Evolutionary conservation across 2,113 vertebrate genomes (phyloP), one percentile per base, ranked within the genome.

Genomic region (Cichladusa arquata): DNA sequence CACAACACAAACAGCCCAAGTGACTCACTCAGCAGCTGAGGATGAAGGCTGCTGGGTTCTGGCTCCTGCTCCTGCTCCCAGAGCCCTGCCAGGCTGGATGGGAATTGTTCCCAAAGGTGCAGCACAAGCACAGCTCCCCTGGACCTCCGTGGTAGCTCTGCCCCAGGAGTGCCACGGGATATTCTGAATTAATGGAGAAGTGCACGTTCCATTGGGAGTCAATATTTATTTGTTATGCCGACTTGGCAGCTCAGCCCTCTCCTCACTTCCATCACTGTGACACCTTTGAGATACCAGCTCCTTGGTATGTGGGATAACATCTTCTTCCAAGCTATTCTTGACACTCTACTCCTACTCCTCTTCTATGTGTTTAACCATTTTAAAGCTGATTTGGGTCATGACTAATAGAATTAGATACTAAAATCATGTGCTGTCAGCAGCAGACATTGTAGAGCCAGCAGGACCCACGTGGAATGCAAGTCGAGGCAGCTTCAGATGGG

Each of bases 341-440:
- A 95, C 88, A 38, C 90, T 58, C 74, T 18, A 93, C 93, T 96
- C 94, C 95, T 87, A 95, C 96, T 97, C 92, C 82, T 80, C 90
- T 97, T 97, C 94, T 90, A 81, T 92, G 86, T 28, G 7, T 96
- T 97, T 96, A 97, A 97, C 93, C 93, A 96, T 96, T 96, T 96
- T 90, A 61, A 90, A 92, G 92, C 94, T 95, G 90, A 96, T 95
- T 86, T 88, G 93, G 95, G 93, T 96, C 94, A 92, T 93, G 90
- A 94, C 95, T 97, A 97, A 97, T 94, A 86, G 76, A 85, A 95
- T 96, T 90, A 90, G 93, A 70, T 38, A 88, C 88, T 78, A 56
- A 92, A 93, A 88, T 92, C 92, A 90, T 60, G 92, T 73, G 93
- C 90, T 85, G 85, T 14, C 69, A 61, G 95, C 83, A 93, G 69